Base-by-base conservation (phyloP, 2,888 invertebrate genomes). In the Acleris holmiana region DNA sequence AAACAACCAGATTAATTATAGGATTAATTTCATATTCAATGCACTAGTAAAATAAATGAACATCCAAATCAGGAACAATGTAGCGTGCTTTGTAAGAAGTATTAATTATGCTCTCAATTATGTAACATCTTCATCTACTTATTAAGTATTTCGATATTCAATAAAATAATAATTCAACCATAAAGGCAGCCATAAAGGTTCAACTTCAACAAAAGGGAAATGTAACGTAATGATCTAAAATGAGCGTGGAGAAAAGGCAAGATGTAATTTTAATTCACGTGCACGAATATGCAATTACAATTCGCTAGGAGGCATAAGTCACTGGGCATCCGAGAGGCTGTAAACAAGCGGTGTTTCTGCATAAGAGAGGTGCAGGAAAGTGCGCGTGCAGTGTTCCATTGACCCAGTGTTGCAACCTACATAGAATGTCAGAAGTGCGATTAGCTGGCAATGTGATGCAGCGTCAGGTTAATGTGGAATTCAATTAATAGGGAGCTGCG, bases 351-450 rank as follows among this genome's bases (percentile, higher is more conserved):
- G 69, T 63, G 76, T 73, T 85, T 85, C 80, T 83, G 81, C 82
- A 83, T 82, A 79, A 81, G 83, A 84, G 83, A 85, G 80, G 77
- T 79, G 83, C 81, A 87, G 79, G 86, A 87, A 88, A 88, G 86
- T 79, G 85, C 80, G 78, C 80, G 78, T 79, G 79, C 76, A 74
- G 73, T 77, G 89, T 85, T 79, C 88, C 81, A 86, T 78, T 90
- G 84, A 86, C 90, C 88, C 77, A 88, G 82, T 77, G 84, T 79
- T 75, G 71, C 80, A 83, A 75, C 86, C 84, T 80, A 88, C 86
- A 86, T 84, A 80, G 79, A 72, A 75, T 71, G 76, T 65, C 77
- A 77, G 80, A 77, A 78, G 78, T 76, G 71, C 76, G 81, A 85
- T 85, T 83, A 84, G 80, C 84, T 78, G 71, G 76, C 72, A 83